These are phyloP conservation scores for Hephaestus fuliginosus DNA, from an alignment of 2,797 vertebrate species.

Conservation along the genomic window DNA sequence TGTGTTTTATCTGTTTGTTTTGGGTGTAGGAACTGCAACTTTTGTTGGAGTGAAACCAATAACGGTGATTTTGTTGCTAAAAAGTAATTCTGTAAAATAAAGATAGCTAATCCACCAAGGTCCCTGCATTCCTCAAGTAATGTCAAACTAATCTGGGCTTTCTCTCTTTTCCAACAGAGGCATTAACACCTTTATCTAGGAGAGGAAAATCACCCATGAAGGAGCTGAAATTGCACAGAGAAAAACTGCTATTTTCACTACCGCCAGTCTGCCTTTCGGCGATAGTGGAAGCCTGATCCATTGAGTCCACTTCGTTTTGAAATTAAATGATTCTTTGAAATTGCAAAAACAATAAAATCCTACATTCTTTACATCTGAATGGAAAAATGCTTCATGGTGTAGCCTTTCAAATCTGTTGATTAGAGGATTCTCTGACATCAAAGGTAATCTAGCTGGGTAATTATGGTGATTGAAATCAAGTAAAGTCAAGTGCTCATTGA, in stretches of 20 bases:
- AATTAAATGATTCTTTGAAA: constrained; percentile 39
- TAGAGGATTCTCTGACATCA: constrained; percentile 25
- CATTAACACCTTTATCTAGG: constrained; percentile 41
- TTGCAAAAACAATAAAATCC: constrained; percentile 5
- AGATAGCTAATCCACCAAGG: constrained; percentile 15
- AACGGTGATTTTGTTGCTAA: constrained; percentile 12
- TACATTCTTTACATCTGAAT: constrained; percentile 8
- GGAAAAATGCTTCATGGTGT: background rate
- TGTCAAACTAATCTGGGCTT: constrained; percentile 37
- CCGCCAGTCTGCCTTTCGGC: constrained; percentile 26
- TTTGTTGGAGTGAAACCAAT: constrained; percentile 5
- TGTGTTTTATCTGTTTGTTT: constrained; percentile 5
- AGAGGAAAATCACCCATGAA: constrained; percentile 30
- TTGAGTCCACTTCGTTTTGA: background rate
- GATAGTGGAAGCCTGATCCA: constrained; percentile 33
- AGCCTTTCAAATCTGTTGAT: constrained; percentile 24
- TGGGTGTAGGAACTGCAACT: background rate
- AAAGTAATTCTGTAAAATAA: constrained; percentile 22
- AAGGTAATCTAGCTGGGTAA: constrained; percentile 39
- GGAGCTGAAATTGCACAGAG: constrained; percentile 22
- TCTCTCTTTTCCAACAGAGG: constrained; percentile 35
- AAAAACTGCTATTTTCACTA: constrained; percentile 15
- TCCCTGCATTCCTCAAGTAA: constrained; percentile 25
- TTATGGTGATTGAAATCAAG: constrained; percentile 42
- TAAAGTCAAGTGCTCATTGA: constrained; percentile 53